phyloP scores from a whole-genome alignment of 2,888 invertebrate genomes.

The Tetanocera ferruginea region DNA sequence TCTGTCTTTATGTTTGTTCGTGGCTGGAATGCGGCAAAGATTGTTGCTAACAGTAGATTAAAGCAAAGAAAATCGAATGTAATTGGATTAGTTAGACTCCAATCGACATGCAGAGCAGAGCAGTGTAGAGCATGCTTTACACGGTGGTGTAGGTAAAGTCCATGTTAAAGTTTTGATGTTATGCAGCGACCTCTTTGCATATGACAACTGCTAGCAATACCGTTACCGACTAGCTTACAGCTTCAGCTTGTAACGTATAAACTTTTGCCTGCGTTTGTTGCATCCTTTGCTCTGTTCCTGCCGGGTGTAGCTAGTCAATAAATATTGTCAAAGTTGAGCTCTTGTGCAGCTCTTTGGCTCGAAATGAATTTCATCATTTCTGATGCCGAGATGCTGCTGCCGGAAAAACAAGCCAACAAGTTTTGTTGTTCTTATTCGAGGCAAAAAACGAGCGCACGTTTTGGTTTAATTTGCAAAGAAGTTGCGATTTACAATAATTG shows the following conservation, averaged over 20 bases:
- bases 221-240: background rate
- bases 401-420: background rate
- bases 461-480: slow-evolving; percentile 28
- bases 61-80: slow-evolving; percentile 38
- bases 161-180: background rate
- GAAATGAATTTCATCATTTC: slow-evolving; percentile 20
- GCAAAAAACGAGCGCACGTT: slow-evolving; percentile 20
- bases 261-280: slow-evolving; percentile 8
- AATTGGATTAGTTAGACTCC: slow-evolving; percentile 36
- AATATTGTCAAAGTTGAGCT: slow-evolving; percentile 32
- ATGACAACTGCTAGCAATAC: background rate
- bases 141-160: background rate
- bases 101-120: background rate
- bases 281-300: background rate
- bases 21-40: slow-evolving; percentile 23
- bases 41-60: slow-evolving; percentile 32
- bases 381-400: background rate
- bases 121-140: background rate
- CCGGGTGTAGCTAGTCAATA: slow-evolving; percentile 7
- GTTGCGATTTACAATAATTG: slow-evolving; percentile 49
- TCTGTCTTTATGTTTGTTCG: slow-evolving; percentile 1
- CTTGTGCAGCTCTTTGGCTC: slow-evolving; percentile 12
- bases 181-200: background rate
- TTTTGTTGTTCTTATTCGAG: background rate
- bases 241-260: background rate